phyloP scores from a whole-genome alignment of 2,888 invertebrate genomes.

The Helleia helle region DNA sequence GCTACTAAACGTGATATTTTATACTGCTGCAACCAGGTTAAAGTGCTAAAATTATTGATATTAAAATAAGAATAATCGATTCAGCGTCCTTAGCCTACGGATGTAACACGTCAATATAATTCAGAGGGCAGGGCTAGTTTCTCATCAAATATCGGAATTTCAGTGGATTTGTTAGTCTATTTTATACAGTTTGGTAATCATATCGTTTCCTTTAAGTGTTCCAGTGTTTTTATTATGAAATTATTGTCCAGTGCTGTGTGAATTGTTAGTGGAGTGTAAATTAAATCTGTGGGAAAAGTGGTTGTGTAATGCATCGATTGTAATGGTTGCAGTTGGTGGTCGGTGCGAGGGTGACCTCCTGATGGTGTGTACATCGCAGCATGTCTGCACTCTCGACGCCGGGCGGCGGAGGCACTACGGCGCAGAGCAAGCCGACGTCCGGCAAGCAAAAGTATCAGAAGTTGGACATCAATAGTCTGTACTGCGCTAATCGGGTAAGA shows the following conservation, averaged over 20 bases:
- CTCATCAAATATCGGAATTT: constrained; percentile 45
- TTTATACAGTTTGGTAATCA: constrained; percentile 29
- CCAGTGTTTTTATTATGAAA: not conserved
- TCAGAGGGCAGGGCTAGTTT: constrained; percentile 60
- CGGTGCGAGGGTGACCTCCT: constrained; percentile 67
- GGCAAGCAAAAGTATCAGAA: constrained; percentile 97
- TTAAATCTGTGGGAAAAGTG: constrained; percentile 33
- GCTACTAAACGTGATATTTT: constrained; percentile 29
- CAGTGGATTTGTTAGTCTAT: constrained; percentile 35
- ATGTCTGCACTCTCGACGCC: constrained; percentile 97
- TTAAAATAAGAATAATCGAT: constrained; percentile 53
- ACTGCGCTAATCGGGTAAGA: constrained; percentile 89
- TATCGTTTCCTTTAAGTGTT: constrained; percentile 20
- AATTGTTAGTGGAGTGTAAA: constrained; percentile 15
- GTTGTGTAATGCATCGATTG: constrained; percentile 31
- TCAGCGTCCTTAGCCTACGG: constrained; percentile 51
- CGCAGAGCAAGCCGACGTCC: constrained; percentile 73
- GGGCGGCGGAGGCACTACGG: constrained; percentile 75
- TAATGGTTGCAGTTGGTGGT: constrained; percentile 67
- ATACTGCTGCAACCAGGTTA: constrained; percentile 20
- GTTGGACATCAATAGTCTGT: constrained; percentile 98
- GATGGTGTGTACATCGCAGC: constrained; percentile 96
- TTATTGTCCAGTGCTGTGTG: constrained; percentile 13
- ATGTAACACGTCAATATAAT: constrained; percentile 73
- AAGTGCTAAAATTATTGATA: constrained; percentile 25